Evolutionary conservation across 2,888 invertebrate genomes (phyloP).

Genomic region (Autographa gamma): DNA sequence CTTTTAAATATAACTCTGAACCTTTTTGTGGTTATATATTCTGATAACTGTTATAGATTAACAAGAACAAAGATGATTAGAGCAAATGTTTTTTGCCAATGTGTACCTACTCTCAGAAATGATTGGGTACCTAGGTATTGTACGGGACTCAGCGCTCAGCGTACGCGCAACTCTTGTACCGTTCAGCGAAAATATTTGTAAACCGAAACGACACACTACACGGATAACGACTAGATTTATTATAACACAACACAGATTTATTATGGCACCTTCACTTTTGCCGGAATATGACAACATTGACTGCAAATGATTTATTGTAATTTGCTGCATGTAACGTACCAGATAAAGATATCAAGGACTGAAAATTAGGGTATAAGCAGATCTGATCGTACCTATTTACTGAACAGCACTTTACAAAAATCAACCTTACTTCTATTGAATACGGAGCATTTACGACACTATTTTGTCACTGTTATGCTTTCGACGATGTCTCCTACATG

Average conservation of each 20-base stretch:
- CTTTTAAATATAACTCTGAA: too few relatives aligned
- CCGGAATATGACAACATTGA: conserved; percentile 58
- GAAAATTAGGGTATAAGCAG: conserved; percentile 7
- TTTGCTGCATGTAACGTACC: conserved; percentile 32
- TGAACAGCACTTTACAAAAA: neutral
- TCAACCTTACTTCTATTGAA: too few relatives aligned
- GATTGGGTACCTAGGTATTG: conserved; percentile 41
- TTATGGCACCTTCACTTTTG: conserved; percentile 63
- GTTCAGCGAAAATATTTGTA: conserved; percentile 55
- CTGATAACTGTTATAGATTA: too few relatives aligned
- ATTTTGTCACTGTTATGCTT: too few relatives aligned
- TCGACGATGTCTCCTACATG: too few relatives aligned
- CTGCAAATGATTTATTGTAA: conserved; percentile 51
- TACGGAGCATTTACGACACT: too few relatives aligned
- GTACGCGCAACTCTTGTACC: conserved; percentile 34
- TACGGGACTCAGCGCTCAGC: conserved; percentile 33
- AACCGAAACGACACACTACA: conserved; percentile 53
- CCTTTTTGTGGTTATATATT: too few relatives aligned
- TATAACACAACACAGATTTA: conserved; percentile 57
- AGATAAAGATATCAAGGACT: conserved; percentile 5
- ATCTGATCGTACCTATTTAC: neutral
- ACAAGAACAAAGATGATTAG: too few relatives aligned
- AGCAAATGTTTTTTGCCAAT: too few relatives aligned
- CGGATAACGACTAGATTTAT: conserved; percentile 58
- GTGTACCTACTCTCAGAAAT: too few relatives aligned